Base-by-base conservation (phyloP, 2,888 invertebrate species). In the Drosophila atroscutellata region DNA sequence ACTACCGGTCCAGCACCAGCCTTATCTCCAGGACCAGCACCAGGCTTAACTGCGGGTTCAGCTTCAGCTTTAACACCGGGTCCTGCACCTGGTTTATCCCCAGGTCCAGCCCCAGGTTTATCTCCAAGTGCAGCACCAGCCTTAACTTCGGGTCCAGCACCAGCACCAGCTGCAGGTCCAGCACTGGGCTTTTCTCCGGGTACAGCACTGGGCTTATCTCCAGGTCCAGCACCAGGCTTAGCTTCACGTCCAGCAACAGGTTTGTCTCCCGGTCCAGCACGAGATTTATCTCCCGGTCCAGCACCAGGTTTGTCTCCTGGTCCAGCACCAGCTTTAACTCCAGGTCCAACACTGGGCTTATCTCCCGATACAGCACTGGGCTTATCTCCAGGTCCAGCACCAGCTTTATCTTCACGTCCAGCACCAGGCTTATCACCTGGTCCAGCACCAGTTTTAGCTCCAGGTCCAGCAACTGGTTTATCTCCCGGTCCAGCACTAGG, bases 21-120 rank as follows among this genome's bases (percentile, higher is more conserved):
- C n/a, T 34, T 37, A 11, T 51, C 59, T 36, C 20, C 57, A n/a
- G 66, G 15, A 9, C 42, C 20, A 13, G 49, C 55, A 30, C 49
- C 45, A 28, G 58, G 45, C 51, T 58, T 18, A 28, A 30, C 49
- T n/a, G 34, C 52, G 15, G 26, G 45, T 20, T 11, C 50, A 18
- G 42, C 34, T 2, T 56, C 50, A 9, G 64, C 18, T 11, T 42
- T 20, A 13, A 20, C 32, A 5, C 32, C 65, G 45, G 55, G 7
- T 6, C 15, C 28, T 11, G 30, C 54, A n/a, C 18, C 26, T 6
- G 72, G 45, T 20, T 49, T 30, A 30, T 30, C 30, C 9, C 30
- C 30, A 24, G 58, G 20, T 32, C 24, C 36, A 9, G 8, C 60
- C 5, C 37, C 55, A 20, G 55, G 5, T 3, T 52, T 24, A 15